Evolutionary conservation across 1,140 invertebrate species (phyloP).

Genomic region (Gryllus bimaculatus): DNA sequence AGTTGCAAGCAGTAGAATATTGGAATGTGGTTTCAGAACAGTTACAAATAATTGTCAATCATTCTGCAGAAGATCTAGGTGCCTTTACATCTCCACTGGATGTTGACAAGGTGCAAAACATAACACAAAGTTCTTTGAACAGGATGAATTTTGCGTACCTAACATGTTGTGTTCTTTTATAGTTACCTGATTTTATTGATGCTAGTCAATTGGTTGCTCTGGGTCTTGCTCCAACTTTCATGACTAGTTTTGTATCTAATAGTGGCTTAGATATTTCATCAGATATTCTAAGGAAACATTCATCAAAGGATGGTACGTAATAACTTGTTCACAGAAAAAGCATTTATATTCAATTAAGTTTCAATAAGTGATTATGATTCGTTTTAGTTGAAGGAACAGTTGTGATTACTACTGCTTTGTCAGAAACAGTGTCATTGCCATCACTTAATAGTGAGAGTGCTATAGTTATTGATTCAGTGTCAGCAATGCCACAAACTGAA

Average conservation of each 20-base stretch:
- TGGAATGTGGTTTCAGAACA: constrained; percentile 33
- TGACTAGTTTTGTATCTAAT: constrained; percentile 11
- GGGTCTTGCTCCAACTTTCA: constrained; percentile 12
- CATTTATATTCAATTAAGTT: background rate
- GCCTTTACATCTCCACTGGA: constrained; percentile 27
- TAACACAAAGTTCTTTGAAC: background rate
- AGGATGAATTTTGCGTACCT: background rate
- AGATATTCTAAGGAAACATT: background rate
- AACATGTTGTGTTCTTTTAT: background rate
- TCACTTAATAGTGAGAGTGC: background rate
- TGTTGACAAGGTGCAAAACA: constrained; percentile 22
- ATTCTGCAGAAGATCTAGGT: constrained; percentile 26
- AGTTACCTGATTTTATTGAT: constrained; percentile 13
- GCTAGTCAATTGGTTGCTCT: constrained; percentile 6
- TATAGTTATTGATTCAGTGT: background rate
- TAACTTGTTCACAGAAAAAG: background rate
- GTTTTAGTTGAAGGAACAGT: background rate
- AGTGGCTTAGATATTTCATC: background rate
- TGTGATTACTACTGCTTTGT: background rate
- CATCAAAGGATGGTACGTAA: constrained; percentile 1
- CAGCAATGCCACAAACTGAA: background rate
- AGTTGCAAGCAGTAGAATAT: constrained; percentile 30
- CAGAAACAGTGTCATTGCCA: background rate
- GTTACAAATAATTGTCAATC: constrained; percentile 32
- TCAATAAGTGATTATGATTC: background rate